Evolutionary conservation across 1,140 invertebrate genomes (phyloP).

Genomic region (Trissolcus basalis): DNA sequence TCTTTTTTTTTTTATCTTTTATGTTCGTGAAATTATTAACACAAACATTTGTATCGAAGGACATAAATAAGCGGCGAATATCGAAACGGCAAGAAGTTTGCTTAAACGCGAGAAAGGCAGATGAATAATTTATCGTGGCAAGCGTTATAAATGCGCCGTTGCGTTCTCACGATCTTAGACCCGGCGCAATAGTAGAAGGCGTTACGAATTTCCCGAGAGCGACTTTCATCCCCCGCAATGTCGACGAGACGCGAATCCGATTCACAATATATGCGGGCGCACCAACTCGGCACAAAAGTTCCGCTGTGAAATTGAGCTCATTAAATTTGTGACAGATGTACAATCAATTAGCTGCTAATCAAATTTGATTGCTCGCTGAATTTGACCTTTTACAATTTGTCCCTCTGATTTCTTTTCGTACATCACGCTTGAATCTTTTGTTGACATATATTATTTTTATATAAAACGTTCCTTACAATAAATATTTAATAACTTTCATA

Average conservation of each 20-base stretch:
- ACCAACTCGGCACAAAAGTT: conserved; percentile 27
- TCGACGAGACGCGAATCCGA: conserved; percentile 40
- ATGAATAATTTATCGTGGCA: conserved; percentile 44
- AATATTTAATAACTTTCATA: too few species aligned
- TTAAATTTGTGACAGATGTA: conserved; percentile 30
- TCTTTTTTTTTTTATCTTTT: background rate
- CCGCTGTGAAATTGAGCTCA: conserved; percentile 28
- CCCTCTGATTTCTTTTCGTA: too few species aligned
- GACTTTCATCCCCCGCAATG: conserved; percentile 36
- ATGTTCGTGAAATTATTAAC: conserved; percentile 17
- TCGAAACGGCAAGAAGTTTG: conserved; percentile 23
- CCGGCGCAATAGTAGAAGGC: conserved; percentile 21
- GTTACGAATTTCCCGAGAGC: conserved; percentile 44
- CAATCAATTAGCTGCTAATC: conserved; percentile 24
- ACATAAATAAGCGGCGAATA: conserved; percentile 24
- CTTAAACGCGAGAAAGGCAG: conserved; percentile 35
- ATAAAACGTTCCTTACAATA: too few species aligned
- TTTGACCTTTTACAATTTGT: background rate
- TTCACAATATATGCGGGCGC: conserved; percentile 30
- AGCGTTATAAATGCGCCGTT: conserved; percentile 26
- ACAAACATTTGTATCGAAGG: conserved; percentile 27
- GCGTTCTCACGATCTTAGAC: conserved; percentile 46
- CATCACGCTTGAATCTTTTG: too few species aligned
- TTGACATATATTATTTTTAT: too few species aligned
- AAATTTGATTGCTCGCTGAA: conserved; percentile 2